phyloP scores from a whole-genome alignment of 2,113 vertebrate genomes.

The Otus sunia region DNA sequence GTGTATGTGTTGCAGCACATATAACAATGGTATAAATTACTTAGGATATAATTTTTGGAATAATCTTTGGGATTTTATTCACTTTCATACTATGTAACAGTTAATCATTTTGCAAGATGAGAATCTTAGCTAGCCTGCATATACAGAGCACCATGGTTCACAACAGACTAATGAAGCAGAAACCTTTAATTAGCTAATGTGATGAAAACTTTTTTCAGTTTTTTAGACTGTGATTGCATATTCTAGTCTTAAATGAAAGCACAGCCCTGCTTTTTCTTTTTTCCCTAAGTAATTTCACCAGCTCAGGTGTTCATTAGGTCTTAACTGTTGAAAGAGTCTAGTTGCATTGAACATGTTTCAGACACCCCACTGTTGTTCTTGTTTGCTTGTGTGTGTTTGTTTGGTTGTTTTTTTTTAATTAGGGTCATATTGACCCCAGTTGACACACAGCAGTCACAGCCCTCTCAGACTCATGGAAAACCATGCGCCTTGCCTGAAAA shows the following conservation, averaged over 20 bases:
- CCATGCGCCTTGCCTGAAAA: neutral
- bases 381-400: neutral
- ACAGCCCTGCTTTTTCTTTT: neutral
- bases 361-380: too few relatives aligned
- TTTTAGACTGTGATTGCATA: neutral
- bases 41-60: neutral
- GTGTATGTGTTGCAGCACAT: accelerated
- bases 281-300: neutral
- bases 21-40: neutral
- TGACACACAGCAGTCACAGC: neutral
- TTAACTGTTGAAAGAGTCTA: neutral
- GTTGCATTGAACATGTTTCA: neutral
- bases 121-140: neutral
- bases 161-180: neutral
- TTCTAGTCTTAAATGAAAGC: neutral
- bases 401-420: neutral
- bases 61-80: neutral
- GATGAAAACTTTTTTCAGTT: neutral
- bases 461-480: neutral
- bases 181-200: neutral
- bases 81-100: accelerated
- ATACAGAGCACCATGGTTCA: neutral
- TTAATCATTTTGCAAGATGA: neutral
- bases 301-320: neutral
- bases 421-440: too few relatives aligned